These are phyloP conservation scores for Graphium colonna DNA, from an alignment of 2,888 invertebrate genomes.

Conservation along the genomic window DNA sequence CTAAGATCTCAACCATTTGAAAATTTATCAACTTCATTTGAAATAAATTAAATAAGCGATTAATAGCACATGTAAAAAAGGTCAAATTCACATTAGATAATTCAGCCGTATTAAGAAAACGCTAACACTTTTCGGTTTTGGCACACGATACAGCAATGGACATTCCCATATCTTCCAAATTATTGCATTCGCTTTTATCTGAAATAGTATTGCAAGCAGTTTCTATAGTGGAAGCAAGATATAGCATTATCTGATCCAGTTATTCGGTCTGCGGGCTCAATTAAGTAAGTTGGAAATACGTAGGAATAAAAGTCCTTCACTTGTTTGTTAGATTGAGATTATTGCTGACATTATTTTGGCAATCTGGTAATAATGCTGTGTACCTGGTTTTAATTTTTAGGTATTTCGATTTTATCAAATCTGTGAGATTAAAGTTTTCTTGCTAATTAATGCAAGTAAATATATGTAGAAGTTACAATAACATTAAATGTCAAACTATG, in stretches of 20 bases:
- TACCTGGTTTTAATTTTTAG: no score
- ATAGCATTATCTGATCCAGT: slow-evolving; percentile 21
- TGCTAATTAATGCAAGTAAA: no score
- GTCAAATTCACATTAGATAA: no score
- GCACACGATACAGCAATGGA: slow-evolving; percentile 15
- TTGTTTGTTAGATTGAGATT: slow-evolving; percentile 11
- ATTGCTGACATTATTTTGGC: slow-evolving; percentile 18
- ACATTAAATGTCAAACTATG: no score
- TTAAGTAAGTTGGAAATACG: slow-evolving; percentile 21
- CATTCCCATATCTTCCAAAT: slow-evolving; percentile 18
- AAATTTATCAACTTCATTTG: no score
- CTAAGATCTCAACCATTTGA: no score
- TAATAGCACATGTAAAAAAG: no score
- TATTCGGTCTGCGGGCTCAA: slow-evolving; percentile 21
- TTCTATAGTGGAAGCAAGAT: slow-evolving; percentile 18
- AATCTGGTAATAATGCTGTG: no score
- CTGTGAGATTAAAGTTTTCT: no score
- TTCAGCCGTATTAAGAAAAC: slow-evolving; percentile 8
- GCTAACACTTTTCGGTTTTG: slow-evolving; percentile 17
- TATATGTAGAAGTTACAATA: no score
- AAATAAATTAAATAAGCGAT: no score
- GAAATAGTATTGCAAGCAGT: slow-evolving; percentile 22
- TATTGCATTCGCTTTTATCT: slow-evolving; percentile 22
- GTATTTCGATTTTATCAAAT: no score
- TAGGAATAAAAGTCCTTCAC: slow-evolving; percentile 19